Evolutionary conservation across 64 coral and sea anemone genomes (phyloP).

Genomic region (Actinia equina): DNA sequence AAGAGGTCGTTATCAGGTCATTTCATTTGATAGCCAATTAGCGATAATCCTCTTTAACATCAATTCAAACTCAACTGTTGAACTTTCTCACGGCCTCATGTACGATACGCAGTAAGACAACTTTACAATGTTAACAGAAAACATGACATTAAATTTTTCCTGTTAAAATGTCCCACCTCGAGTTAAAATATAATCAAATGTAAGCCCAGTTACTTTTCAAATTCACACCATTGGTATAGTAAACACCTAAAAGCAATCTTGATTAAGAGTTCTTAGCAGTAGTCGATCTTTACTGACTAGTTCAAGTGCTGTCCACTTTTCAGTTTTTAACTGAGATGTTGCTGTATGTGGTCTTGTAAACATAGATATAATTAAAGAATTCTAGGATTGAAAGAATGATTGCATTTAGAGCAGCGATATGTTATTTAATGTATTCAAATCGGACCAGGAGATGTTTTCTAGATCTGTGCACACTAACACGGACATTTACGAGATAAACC

Average conservation of each 20-base stretch:
- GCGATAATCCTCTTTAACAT: constrained; percentile 4
- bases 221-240: not conserved
- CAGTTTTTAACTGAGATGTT: not conserved
- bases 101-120: not conserved
- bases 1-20: not conserved
- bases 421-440: not conserved
- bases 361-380: not conserved
- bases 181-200: not conserved
- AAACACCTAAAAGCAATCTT: not conserved
- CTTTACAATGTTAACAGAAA: not conserved
- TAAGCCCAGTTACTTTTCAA: not conserved
- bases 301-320: not conserved
- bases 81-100: not conserved
- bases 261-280: not conserved
- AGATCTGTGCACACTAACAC: not conserved
- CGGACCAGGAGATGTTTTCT: not conserved
- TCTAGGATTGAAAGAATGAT: not conserved
- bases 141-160: not conserved
- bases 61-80: not conserved
- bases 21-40: not conserved
- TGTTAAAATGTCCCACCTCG: not conserved
- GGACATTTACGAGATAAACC: not conserved
- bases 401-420: not conserved
- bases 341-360: not conserved
- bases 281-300: not conserved